These are phyloP conservation scores for Rhinella marina DNA, from an alignment of 2,797 vertebrate species.

Conservation along the genomic window DNA sequence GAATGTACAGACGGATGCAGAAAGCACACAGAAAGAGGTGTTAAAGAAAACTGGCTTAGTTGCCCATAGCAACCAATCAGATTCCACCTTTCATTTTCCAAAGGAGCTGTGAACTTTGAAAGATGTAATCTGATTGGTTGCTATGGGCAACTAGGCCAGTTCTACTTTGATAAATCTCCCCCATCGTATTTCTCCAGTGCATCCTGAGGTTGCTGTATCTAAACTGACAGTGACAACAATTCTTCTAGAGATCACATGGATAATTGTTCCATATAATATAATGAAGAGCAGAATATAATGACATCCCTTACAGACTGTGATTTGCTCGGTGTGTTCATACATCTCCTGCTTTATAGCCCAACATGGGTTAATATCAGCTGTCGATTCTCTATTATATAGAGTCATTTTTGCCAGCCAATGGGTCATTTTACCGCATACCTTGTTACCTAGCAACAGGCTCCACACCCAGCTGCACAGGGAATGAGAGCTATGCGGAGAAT, in stretches of 20 bases:
- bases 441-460: slow-evolving; percentile 51
- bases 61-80: too few relatives aligned
- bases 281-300: not conserved
- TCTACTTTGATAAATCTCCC: not conserved
- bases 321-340: not conserved
- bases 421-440: slow-evolving; percentile 39
- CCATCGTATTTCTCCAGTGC: not conserved
- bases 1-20: too few relatives aligned
- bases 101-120: too few relatives aligned
- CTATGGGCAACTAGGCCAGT: too few relatives aligned
- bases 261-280: not conserved
- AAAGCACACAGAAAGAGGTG: too few relatives aligned
- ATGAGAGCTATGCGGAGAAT: slow-evolving; percentile 71
- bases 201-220: not conserved
- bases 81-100: too few relatives aligned
- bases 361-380: not conserved
- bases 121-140: too few relatives aligned
- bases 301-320: not conserved
- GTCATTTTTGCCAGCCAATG: slow-evolving; percentile 40
- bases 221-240: not conserved
- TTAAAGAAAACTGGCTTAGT: too few relatives aligned
- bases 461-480: slow-evolving; percentile 63
- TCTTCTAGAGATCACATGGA: not conserved
- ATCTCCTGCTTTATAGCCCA: not conserved
- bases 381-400: slow-evolving; percentile 8